Conservation (phyloP, 2,888 invertebrate species). For the Camponotus fellah region DNA sequence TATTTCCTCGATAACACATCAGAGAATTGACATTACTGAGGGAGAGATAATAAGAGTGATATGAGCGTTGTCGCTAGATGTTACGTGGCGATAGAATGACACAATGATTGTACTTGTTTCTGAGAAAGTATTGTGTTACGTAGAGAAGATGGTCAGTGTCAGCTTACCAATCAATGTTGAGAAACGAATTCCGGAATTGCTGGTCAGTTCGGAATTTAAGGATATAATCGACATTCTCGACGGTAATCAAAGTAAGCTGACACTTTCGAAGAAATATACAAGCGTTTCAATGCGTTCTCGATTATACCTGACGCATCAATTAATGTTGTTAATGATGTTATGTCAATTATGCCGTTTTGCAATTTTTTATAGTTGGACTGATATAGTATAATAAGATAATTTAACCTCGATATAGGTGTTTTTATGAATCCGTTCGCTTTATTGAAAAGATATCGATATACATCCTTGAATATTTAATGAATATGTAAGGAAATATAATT, state of each 20-base stretch:
- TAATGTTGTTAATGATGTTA: not conserved
- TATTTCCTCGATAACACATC: not conserved
- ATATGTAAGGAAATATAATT: not conserved
- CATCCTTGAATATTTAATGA: not conserved
- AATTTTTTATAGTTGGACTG: conserved; percentile 11
- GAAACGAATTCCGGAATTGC: conserved; percentile 59
- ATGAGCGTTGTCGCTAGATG: not conserved
- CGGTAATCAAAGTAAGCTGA: conserved; percentile 66
- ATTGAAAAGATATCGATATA: not conserved
- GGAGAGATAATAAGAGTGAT: conserved; percentile 14
- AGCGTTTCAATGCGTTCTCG: not conserved
- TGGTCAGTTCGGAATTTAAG: conserved; percentile 61
- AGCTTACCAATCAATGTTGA: conserved; percentile 79
- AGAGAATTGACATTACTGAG: not conserved
- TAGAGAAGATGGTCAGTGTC: conserved; percentile 70
- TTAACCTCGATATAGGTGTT: not conserved
- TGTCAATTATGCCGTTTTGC: not conserved
- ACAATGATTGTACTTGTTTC: conserved; percentile 33
- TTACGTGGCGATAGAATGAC: conserved; percentile 8
- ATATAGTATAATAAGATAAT: conserved; percentile 15
- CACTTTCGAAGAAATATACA: conserved; percentile 50
- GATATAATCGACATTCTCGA: conserved; percentile 71
- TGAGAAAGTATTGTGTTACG: conserved; percentile 62
- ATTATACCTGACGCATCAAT: not conserved
- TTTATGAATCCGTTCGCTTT: not conserved